Evolutionary conservation across 2,797 vertebrate species (phyloP), one percentile per base, ranked within the genome.

Genomic region (Anguilla obscura): DNA sequence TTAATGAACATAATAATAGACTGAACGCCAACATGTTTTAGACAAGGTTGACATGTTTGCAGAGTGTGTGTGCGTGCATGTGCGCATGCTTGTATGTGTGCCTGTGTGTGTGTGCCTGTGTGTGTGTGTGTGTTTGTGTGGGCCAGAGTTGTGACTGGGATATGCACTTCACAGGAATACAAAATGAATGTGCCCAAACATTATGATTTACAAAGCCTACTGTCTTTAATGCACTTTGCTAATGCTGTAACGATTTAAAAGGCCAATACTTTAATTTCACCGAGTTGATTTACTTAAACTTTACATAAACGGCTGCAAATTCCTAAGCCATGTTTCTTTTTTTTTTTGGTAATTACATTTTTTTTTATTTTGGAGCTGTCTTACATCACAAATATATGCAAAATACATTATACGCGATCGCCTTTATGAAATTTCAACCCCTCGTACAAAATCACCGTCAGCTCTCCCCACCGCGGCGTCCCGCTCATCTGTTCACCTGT

Each of bases 1-100:
- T 1, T 36, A 88, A 93, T 94, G 94, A 94, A 94, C 82, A 90
- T 86, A 91, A 88, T 91, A 93, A 93, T 95, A 27, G 27, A n/a
- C 27, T 14, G 16, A 21, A 33, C 63, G 4, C n/a, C 21, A 9
- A 71, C n/a, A 71, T 71, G n/a, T 71, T 30, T 71, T 71, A 9
- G 5, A 71, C 9, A 30, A 12, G 69, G 10, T n/a, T 30, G 27
- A 27, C 7, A 30, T 10, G 69, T 71, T 30, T 71, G n/a, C 1
- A 12, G 4, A 5, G 24, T 66, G 60, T 66, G 60, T 66, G 60
- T 66, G 24, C 0, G 18, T 66, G 60, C 24, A 21, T 66, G 60
- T 24, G 60, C 24, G 60, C 0, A 18, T 60, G 58, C 21, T 18
- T 60, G 58, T 60, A 14, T 60, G 58, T 60, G 54, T 56, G 54